Base-by-base conservation (phyloP, 1,140 invertebrate genomes). In the Sycophaga agraensis region DNA sequence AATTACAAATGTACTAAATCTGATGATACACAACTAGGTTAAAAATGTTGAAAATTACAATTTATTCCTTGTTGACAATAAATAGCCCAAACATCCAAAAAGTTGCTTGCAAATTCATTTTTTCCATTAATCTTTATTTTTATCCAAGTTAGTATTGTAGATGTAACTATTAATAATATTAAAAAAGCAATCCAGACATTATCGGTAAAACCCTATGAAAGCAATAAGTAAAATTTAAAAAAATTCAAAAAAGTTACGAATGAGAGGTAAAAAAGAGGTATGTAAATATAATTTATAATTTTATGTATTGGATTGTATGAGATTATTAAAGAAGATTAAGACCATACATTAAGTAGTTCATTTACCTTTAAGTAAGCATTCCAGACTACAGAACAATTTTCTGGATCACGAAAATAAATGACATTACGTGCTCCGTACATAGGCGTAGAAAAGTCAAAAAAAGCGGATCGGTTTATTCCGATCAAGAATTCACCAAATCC, bases 21-120 rank as follows among this genome's bases (percentile, higher is more conserved):
- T 22, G 40, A 14, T 11, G 31, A 6, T 6, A 5, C 5, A 34
- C 5, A 34, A 34, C 5, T 34, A 11, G 5, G 11, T 34, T 34
- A 34, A 6, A 34, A 34, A 6, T 34, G 5, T 34, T 34, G 11
- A 6, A 6, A 5, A 11, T 34, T 34, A 57, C 74, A 70, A 58
- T 71, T 17, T 12, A 74, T 42, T 26, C 69, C 66, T 26, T 76
- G 74, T 22, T 75, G 72, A 56, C 72, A 72, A 40, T 65, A 71
- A 39, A 73, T 71, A 17, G 70, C 70, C 69, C 69, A 73, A 31
- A 71, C 45, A 6, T 59, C 12, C 9, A 71, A 58, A 46, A 68
- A 40, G 19, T 61, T 48, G 40, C 65, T 61, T 4, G 48, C 59
- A 0, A 42, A 22, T 2, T 64, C 14, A 12, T 45, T 1, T 4